phyloP scores from a whole-genome alignment of 2,888 invertebrate species.

The Tinea pellionella region DNA sequence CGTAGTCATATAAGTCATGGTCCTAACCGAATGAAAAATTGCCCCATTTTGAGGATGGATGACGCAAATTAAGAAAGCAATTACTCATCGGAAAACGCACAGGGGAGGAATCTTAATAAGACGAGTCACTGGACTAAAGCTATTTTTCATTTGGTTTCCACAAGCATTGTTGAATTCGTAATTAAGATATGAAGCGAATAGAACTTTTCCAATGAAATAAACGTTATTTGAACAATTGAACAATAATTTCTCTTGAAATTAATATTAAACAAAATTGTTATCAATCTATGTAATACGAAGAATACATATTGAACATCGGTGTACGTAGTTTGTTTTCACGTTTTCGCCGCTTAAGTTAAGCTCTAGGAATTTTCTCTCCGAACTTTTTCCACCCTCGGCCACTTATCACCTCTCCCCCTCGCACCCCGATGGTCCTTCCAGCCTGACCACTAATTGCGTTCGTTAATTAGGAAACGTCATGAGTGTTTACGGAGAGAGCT shows the following conservation, averaged over 20 bases:
- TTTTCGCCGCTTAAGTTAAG: slow-evolving; percentile 32
- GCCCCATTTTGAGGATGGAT: slow-evolving; percentile 67
- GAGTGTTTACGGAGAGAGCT: slow-evolving; percentile 67
- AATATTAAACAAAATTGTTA: neutral
- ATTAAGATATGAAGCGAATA: slow-evolving; percentile 40
- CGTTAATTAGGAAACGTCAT: slow-evolving; percentile 71
- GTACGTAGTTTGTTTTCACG: neutral
- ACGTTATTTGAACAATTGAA: neutral
- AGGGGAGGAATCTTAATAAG: slow-evolving; percentile 67
- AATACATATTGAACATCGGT: neutral
- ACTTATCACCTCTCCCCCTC: slow-evolving; percentile 54
- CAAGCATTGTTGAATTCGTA: slow-evolving; percentile 47
- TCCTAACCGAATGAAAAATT: slow-evolving; percentile 53
- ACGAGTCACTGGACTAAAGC: slow-evolving; percentile 45
- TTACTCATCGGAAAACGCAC: slow-evolving; percentile 65
- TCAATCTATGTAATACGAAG: neutral
- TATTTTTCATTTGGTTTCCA: slow-evolving; percentile 54
- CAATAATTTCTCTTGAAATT: neutral
- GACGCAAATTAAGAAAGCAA: slow-evolving; percentile 69
- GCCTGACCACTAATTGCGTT: slow-evolving; percentile 67
- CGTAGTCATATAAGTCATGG: slow-evolving; percentile 7
- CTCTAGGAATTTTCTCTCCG: slow-evolving; percentile 53
- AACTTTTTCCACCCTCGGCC: slow-evolving; percentile 61
- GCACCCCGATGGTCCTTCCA: slow-evolving; percentile 41
- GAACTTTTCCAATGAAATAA: neutral